A percentile compares a stretch with the other conserved stretches of the same genome.
Conservation (phyloP, 2,888 invertebrate species). For the Drosophila demipolita region DNA sequence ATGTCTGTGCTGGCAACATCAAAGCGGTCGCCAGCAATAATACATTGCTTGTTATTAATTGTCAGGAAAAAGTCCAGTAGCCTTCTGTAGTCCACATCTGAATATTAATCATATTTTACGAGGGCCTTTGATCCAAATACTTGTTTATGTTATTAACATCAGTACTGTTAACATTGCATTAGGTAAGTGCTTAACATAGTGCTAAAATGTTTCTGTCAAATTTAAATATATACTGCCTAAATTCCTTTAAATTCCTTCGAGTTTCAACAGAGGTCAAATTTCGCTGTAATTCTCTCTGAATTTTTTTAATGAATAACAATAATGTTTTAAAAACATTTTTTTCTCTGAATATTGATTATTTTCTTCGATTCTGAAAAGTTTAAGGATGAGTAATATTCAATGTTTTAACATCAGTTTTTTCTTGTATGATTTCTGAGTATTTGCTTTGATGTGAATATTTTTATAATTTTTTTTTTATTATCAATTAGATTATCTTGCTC, state of each 20-base stretch:
- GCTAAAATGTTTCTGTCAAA: neutral
- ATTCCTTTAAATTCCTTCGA: neutral
- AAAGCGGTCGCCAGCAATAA: conserved; percentile 65
- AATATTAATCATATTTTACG: conserved; percentile 34
- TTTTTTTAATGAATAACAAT: neutral
- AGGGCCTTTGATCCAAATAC: conserved; percentile 6
- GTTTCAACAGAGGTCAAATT: neutral
- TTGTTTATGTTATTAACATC: conserved; percentile 5
- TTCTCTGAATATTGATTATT: neutral
- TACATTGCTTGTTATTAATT: conserved; percentile 63
- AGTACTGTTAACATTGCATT: neutral
- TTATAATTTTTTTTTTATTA: neutral
- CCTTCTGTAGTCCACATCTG: conserved; percentile 5
- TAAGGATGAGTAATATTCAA: neutral
- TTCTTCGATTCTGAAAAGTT: neutral
- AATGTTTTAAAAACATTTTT: neutral
- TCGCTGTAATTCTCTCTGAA: neutral
- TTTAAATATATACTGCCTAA: neutral
- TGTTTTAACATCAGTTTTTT: neutral
- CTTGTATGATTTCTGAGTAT: neutral
- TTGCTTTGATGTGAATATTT: neutral
- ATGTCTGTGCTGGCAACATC: conserved; percentile 39
- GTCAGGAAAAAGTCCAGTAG: conserved; percentile 36
- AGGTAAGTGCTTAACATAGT: neutral
- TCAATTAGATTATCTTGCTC: neutral